Evolutionary conservation across 2,797 vertebrate genomes (phyloP), one percentile per base, ranked within the genome.

Genomic region (Buceros bicornis): DNA sequence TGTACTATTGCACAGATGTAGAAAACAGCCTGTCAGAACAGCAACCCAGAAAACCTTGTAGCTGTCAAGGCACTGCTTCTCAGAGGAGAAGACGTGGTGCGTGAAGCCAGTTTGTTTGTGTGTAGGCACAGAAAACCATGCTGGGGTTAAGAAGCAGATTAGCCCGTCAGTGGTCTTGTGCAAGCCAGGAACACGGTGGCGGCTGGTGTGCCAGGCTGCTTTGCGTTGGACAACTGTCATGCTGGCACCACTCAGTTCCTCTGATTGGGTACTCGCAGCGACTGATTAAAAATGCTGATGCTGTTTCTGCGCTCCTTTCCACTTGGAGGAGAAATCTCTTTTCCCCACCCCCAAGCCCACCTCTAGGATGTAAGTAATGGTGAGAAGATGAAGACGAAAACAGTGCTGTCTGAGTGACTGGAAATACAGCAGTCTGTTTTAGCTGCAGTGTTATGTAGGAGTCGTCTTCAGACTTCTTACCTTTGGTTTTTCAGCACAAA

Each of bases 181-280:
- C 19, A 8, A 35, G 76, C 70, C 43, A 42, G 90, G 70, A 58
- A 74, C 2, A 26, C 2, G 54, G 56, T 58, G 92, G 77, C 3
- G 3, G 84, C 82, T 76, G 87, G 40, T 5, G n/a, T 18, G 18
- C 74, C 13, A 28, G 22, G 77, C 97, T 98, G 95, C 98, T 94
- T 70, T 91, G 85, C 31, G 96, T 88, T 90, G 96, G 95, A 93
- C 96, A 90, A 71, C 96, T 97, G 98, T 95, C 98, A 95, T 53
- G 50, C 97, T 96, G 98, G 96, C 98, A 92, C 82, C 84, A 72
- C 97, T 96, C 96, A 35, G 92, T 60, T 92, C 87, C 96, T 95
- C 97, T 94, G 97, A 99, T 99, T 99, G 99, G 99, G 97, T 95
- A 89, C 93, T 94, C 91, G 92, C 93, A 79, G 94, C 74, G 82